phyloP scores from a whole-genome alignment of 2,797 vertebrate genomes.

The Hapalemur alaotrensis region DNA sequence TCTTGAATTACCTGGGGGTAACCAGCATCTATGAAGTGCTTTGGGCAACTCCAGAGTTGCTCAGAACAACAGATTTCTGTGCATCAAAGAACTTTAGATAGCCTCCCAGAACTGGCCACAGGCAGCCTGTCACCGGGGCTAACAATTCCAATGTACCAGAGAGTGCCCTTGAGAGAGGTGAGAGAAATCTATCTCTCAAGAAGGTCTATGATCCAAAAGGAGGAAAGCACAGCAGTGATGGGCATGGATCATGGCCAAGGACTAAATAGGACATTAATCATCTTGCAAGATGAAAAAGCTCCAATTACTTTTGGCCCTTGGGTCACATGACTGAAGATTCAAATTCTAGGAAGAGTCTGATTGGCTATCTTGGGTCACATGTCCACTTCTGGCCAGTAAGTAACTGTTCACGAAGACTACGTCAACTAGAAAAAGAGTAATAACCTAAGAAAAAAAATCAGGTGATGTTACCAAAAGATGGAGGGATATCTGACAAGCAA shows the following conservation, averaged over 20 bases:
- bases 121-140: background rate
- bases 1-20: background rate
- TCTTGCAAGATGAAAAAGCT: background rate
- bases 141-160: background rate
- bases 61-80: conserved; percentile 4
- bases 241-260: background rate
- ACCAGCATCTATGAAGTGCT: background rate
- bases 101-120: background rate
- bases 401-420: background rate
- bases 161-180: background rate
- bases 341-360: background rate
- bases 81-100: background rate
- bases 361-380: background rate
- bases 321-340: background rate
- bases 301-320: background rate
- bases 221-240: background rate
- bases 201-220: background rate
- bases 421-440: background rate
- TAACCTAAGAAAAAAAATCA: background rate
- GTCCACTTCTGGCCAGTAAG: background rate
- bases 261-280: background rate
- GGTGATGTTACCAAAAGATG: background rate
- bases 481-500: background rate
- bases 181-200: background rate
- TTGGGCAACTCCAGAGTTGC: background rate